Evolutionary conservation across 2,888 invertebrate genomes (phyloP).

Genomic region (Pilophorus perplexus): DNA sequence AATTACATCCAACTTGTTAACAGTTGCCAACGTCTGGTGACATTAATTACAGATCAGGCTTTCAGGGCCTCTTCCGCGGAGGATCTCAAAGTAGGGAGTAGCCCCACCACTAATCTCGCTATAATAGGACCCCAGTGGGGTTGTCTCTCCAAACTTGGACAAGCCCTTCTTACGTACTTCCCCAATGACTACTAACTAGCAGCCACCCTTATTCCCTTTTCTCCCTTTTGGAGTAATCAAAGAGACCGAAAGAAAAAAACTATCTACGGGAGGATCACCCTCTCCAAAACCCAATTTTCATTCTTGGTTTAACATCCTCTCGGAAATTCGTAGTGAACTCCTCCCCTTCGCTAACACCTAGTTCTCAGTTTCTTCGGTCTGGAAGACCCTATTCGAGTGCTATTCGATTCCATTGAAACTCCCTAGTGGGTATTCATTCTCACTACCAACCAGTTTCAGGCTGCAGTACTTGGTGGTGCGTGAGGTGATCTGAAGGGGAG

Average conservation of each 20-base stretch:
- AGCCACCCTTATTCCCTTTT: neutral
- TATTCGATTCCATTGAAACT: no score
- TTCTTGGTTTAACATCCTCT: neutral
- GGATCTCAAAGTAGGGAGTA: conserved; percentile 26
- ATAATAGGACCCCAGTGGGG: conserved; percentile 24
- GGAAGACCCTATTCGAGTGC: no score
- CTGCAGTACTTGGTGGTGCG: no score
- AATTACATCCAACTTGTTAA: conserved; percentile 39
- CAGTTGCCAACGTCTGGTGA: conserved; percentile 36
- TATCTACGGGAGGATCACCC: neutral
- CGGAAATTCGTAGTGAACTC: neutral
- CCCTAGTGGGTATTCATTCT: no score
- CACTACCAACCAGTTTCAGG: no score
- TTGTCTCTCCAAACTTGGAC: conserved; percentile 17
- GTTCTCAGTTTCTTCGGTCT: no score
- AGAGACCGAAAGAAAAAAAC: neutral
- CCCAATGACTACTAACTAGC: conserved; percentile 37
- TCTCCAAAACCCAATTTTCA: neutral
- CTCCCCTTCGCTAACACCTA: no score
- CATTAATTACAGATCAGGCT: conserved; percentile 35
- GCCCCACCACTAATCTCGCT: conserved; percentile 33
- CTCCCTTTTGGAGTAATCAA: neutral
- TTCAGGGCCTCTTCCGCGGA: neutral
- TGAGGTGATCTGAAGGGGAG: no score
- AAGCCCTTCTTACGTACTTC: conserved; percentile 25